Base-by-base conservation (phyloP, 2,797 vertebrate species). In the Acomys russatus region DNA sequence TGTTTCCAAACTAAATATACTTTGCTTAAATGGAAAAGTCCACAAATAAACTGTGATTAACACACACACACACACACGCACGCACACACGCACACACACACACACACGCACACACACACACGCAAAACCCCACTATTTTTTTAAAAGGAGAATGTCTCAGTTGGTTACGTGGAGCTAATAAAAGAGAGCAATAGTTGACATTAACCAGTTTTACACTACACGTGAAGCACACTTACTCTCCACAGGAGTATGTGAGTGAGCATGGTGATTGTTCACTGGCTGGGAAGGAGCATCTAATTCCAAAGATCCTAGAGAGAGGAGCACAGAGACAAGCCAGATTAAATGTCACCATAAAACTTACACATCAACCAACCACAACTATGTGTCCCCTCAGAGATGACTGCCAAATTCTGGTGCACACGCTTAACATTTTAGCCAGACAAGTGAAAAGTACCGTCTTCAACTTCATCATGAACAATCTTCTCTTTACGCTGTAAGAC, bases 241-340 rank as follows among this genome's bases (percentile, higher is more conserved):
- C n/a, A 99, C 98, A 12, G 99, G 97, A 91, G 99, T 98, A 98
- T 99, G 99, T 8, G 99, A 99, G 98, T 99, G 99, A 95, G 99
- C 99, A 0, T 99, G 99, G 95, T 99, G 99, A 98, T 99, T 99
- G 98, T 99, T 99, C 98, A 99, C 99, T 11, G 99, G 99, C 95
- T 99, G 99, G 88, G 99, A 99, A 3, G 99, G 99, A 90, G 99
- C 99, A 98, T 99, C 99, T 98, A 99, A 99, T 98, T 99, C 99
- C 95, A 99, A 95, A 79, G 99, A 99, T 9, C 99, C 99, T 99
- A 95, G 82, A 70, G 95, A 77, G 17, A 92, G 15, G 54, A 3
- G 54, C 66, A 96, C 22, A 96, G 61, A 96, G 15, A 96, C 68
- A 94, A 12, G 68, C 4, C 51, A 78, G 35, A 92, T 96, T 88